Evolutionary conservation across 2,888 invertebrate species (phyloP).

Genomic region (Philaethria dido): DNA sequence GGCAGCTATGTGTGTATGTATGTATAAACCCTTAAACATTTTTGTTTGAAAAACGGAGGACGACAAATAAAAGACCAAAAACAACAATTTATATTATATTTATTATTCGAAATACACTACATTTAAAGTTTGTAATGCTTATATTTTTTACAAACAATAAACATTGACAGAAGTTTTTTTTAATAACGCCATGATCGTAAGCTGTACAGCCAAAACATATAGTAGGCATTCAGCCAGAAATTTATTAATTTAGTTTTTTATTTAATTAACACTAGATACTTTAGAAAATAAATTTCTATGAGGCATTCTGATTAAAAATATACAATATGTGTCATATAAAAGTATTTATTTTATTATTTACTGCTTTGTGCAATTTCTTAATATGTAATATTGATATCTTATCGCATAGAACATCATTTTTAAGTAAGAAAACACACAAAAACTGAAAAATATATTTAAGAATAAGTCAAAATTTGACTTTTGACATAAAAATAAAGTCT

Average conservation of each 20-base stretch:
- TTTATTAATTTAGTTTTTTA: neutral
- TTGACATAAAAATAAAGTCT: neutral
- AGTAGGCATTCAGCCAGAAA: neutral
- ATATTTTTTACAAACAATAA: neutral
- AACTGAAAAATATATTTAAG: neutral
- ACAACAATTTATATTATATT: constrained; percentile 21
- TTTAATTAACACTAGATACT: neutral
- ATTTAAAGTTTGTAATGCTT: constrained; percentile 12
- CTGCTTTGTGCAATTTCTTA: constrained; percentile 11
- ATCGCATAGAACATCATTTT: neutral
- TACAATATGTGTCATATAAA: constrained; percentile 15
- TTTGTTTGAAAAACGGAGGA: neutral
- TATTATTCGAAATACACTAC: constrained; percentile 24
- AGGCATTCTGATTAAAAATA: constrained; percentile 1
- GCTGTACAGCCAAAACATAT: constrained; percentile 10
- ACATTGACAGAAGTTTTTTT: constrained; percentile 1
- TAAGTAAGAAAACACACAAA: neutral
- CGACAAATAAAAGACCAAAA: constrained; percentile 1
- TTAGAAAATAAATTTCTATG: neutral
- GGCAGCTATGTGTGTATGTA: too few species aligned
- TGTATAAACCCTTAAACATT: too few species aligned
- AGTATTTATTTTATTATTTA: constrained; percentile 2
- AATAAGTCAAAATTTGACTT: neutral
- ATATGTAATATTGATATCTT: neutral
- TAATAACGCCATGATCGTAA: constrained; percentile 2